Evolutionary conservation across 2,797 vertebrate genomes (phyloP), one percentile per base, ranked within the genome.

Genomic region (Anniella stebbinsi): DNA sequence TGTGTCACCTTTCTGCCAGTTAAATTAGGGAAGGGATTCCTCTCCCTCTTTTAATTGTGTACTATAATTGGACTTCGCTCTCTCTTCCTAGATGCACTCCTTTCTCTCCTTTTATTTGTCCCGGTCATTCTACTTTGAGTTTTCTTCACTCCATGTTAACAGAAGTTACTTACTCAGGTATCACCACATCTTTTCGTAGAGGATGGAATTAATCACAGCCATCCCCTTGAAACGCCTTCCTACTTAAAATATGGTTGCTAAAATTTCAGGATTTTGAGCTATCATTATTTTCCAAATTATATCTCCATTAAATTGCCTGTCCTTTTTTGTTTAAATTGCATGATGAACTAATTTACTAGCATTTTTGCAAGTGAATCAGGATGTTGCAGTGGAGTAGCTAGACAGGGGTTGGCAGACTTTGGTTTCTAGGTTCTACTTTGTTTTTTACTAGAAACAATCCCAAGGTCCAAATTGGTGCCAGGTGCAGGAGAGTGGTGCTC

Each of bases 1-100:
- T 13, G 92, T 88, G 91, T 92, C 95, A 95, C 91, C 83, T 91
- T 90, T 92, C 92, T 94, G 93, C 57, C 89, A 92, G 91, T 60
- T 54, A 76, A 94, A 78, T 70, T 83, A 92, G 3, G 54, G 76
- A 28, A 78, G 84, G 84, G 90, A 92, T 88, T 87, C 63, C 33
- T 76, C 60, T 85, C 91, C 81, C 86, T 41, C 54, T 70, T 92
- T 90, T 95, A 92, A 87, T 60, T 82, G 94, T 89, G 91, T 92
- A 89, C 90, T 94, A 90, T 54, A 86, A 93, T 48, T 15, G 91
- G 89, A 45, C 33, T 66, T 94, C 0, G 0, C 2, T 88, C 92
- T 17, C 48, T 57, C 41, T 57, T 48, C 72, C 90, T 77, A 75
- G 45, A 28, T 17, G 9, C 30, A 0, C n/a, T 23, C 45, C 18